Evolutionary conservation across 2,888 invertebrate genomes (phyloP).

Genomic region (Euclidia mi): DNA sequence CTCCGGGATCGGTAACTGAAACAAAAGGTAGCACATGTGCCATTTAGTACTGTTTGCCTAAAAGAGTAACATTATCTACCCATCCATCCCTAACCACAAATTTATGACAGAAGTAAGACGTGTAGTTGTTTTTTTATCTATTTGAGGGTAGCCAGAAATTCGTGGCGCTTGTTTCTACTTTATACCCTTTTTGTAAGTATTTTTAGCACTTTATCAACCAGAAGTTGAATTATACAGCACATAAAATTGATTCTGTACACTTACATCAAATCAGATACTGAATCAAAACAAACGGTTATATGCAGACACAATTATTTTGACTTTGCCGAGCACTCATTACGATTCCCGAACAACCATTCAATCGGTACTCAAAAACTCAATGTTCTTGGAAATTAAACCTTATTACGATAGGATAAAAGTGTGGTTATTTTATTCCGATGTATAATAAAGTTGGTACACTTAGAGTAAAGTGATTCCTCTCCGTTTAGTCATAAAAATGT

Average conservation of each 20-base stretch:
- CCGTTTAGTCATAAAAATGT: constrained; percentile 89
- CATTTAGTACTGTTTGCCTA: too few species aligned
- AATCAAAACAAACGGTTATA: constrained; percentile 51
- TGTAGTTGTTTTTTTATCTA: too few species aligned
- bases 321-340: constrained; percentile 50
- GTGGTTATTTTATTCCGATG: constrained; percentile 9
- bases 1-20: too few species aligned
- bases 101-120: too few species aligned
- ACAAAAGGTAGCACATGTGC: too few species aligned
- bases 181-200: not conserved
- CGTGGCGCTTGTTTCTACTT: too few species aligned
- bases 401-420: constrained; percentile 29
- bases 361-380: not conserved
- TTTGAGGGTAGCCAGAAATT: too few species aligned
- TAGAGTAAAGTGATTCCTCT: constrained; percentile 84
- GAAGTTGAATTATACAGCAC: not conserved
- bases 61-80: too few species aligned
- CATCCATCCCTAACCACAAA: too few species aligned
- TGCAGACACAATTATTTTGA: constrained; percentile 50
- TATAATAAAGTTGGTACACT: constrained; percentile 62
- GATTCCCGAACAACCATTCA: constrained; percentile 25
- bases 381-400: constrained; percentile 26
- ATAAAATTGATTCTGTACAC: constrained; percentile 19
- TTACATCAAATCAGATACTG: constrained; percentile 34
- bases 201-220: not conserved